phyloP scores from a whole-genome alignment of 2,113 vertebrate species.

The Grammatotria lemairii region DNA sequence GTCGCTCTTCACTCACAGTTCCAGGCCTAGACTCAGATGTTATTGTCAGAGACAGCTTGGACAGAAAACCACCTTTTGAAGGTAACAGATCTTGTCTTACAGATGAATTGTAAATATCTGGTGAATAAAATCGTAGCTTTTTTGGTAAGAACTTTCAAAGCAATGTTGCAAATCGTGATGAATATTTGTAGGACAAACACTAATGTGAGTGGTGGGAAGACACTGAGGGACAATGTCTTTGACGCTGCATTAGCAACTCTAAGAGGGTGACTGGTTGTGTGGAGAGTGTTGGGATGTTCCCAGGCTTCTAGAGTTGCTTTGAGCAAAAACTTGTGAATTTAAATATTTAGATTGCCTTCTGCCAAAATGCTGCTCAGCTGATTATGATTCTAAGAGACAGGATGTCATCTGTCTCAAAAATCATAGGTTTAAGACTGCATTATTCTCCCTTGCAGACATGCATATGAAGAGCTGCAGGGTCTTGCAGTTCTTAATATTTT shows the following conservation, averaged over 20 bases:
- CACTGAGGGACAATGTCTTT: neutral
- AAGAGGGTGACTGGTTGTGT: neutral
- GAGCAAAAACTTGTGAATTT: neutral
- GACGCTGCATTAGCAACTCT: neutral
- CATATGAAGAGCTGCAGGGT: neutral
- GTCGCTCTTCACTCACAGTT: slow-evolving; percentile 70
- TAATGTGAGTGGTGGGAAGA: neutral
- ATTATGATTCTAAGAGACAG: neutral
- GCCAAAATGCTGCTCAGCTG: neutral
- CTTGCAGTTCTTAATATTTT: neutral
- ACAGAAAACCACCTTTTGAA: slow-evolving; percentile 76
- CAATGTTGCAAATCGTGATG: neutral
- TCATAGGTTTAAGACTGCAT: neutral
- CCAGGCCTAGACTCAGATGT: slow-evolving; percentile 70
- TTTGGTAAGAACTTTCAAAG: neutral
- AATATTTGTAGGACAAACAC: neutral
- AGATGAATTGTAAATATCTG: neutral
- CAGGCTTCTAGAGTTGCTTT: neutral
- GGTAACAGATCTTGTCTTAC: slow-evolving; percentile 60
- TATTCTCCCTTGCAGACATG: neutral
- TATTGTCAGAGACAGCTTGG: slow-evolving; percentile 65
- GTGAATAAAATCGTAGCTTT: neutral
- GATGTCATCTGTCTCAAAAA: neutral
- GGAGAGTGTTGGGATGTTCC: neutral
- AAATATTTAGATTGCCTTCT: neutral